phyloP scores from a whole-genome alignment of 2,888 invertebrate genomes.

The Trachelus troglodyta region DNA sequence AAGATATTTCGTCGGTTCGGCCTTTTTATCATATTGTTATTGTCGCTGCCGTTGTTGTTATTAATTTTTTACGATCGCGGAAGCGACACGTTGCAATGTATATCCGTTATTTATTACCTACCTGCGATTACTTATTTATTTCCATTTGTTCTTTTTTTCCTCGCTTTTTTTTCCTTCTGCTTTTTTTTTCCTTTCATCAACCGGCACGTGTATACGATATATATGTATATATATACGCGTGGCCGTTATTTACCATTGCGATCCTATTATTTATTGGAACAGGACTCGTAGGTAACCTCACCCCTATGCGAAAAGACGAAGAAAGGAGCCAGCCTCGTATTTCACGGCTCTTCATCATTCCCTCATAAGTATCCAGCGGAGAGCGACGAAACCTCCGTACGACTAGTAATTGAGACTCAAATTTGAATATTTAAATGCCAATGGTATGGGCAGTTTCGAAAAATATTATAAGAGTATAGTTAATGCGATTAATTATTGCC shows the following conservation, averaged over 20 bases:
- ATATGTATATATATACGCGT: not conserved
- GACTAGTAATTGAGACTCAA: not conserved
- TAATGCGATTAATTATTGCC: not conserved
- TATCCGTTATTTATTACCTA: constrained; percentile 17
- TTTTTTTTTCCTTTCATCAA: not conserved
- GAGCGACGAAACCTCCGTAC: not conserved
- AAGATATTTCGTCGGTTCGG: constrained; percentile 17
- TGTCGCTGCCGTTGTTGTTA: constrained; percentile 17
- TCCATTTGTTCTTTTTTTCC: not conserved
- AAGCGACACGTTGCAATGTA: constrained; percentile 19
- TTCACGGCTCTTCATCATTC: not conserved
- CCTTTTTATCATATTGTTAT: constrained; percentile 34
- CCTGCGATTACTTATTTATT: constrained; percentile 3
- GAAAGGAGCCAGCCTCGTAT: not conserved
- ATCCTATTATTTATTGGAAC: constrained; percentile 2
- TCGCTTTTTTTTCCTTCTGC: not conserved
- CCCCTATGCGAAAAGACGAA: not conserved
- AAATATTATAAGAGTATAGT: not conserved
- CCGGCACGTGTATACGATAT: not conserved
- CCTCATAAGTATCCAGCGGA: not conserved
- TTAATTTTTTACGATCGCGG: constrained; percentile 23
- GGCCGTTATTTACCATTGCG: constrained; percentile 2
- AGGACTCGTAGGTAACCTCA: not conserved
- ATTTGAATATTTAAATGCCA: not conserved
- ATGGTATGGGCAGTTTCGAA: not conserved